Conservation (phyloP, 2,888 invertebrate species). For the Ophion slaviceki region DNA sequence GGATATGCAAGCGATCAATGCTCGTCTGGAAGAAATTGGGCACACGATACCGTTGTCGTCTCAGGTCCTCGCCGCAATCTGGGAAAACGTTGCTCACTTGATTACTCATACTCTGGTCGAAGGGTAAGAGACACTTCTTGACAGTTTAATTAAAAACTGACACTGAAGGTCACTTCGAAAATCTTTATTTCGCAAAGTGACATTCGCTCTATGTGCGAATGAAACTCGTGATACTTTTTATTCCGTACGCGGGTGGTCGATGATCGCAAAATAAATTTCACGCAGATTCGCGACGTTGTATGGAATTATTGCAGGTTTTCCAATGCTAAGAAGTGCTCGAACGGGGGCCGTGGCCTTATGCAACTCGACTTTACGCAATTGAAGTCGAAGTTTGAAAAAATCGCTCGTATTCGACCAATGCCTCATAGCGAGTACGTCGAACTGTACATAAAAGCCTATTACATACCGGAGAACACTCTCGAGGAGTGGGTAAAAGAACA, state of each 20-base stretch:
- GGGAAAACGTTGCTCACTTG: constrained; percentile 95
- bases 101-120: constrained; percentile 96
- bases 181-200: too few species aligned
- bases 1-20: constrained; percentile 91
- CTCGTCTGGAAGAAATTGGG: constrained; percentile 90
- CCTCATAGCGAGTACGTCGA: constrained; percentile 97
- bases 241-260: too few species aligned
- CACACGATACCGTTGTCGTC: constrained; percentile 89
- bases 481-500: constrained; percentile 95
- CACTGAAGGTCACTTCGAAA: not conserved
- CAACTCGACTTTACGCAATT: constrained; percentile 98
- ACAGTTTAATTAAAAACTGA: not conserved
- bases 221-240: too few species aligned
- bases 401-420: constrained; percentile 92
- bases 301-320: constrained; percentile 87
- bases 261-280: too few species aligned
- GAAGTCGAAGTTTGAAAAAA: constrained; percentile 94
- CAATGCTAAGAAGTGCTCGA: constrained; percentile 96
- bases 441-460: constrained; percentile 97
- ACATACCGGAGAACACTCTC: constrained; percentile 93
- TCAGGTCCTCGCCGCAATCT: constrained; percentile 89
- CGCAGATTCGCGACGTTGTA: constrained; percentile 32
- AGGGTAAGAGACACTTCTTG: constrained; percentile 86
- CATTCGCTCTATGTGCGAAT: constrained; percentile 11
- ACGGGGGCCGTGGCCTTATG: constrained; percentile 98